These are phyloP conservation scores for Drosophila burlai DNA, from an alignment of 1,140 invertebrate genomes.

Conservation along the genomic window DNA sequence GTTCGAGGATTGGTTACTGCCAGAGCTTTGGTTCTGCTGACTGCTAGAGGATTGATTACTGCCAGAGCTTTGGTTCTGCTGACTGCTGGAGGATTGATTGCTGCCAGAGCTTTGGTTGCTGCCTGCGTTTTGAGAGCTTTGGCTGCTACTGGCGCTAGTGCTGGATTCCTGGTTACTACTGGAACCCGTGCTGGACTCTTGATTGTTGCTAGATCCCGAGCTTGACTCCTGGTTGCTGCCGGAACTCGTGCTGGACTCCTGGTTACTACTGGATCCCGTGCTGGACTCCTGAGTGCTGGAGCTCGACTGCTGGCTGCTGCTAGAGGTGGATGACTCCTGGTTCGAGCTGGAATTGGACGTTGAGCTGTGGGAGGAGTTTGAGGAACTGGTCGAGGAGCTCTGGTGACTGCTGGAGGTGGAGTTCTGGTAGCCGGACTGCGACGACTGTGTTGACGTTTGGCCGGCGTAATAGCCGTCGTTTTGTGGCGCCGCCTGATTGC, in stretches of 20 bases:
- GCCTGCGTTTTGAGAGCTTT: slow-evolving; percentile 42
- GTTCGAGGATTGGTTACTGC: slow-evolving; percentile 34
- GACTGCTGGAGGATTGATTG: slow-evolving; percentile 39
- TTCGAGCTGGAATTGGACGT: slow-evolving; percentile 48
- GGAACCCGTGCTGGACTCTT: slow-evolving; percentile 36
- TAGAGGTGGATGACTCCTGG: slow-evolving; percentile 61
- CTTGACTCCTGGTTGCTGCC: slow-evolving; percentile 49
- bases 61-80: slow-evolving; percentile 52
- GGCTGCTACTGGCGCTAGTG: slow-evolving; percentile 42
- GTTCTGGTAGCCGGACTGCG: slow-evolving; percentile 78
- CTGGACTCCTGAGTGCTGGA: slow-evolving; percentile 53
- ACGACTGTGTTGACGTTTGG: slow-evolving; percentile 69
- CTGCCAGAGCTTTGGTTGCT: slow-evolving; percentile 47
- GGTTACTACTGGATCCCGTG: slow-evolving; percentile 42
- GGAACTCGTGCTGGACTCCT: slow-evolving; percentile 38
- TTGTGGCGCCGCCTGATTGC: slow-evolving; percentile 77
- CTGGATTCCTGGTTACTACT: slow-evolving; percentile 47
- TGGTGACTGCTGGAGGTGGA: slow-evolving; percentile 79
- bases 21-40: slow-evolving; percentile 52
- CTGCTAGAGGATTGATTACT: slow-evolving; percentile 44
- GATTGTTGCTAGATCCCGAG: slow-evolving; percentile 46
- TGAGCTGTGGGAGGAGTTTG: slow-evolving; percentile 40
- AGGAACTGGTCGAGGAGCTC: slow-evolving; percentile 63
- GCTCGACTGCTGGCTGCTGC: slow-evolving; percentile 53
- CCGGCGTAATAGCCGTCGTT: slow-evolving; percentile 77